Conservation (phyloP, 1,140 invertebrate genomes). For the Sitobion miscanthi region DNA sequence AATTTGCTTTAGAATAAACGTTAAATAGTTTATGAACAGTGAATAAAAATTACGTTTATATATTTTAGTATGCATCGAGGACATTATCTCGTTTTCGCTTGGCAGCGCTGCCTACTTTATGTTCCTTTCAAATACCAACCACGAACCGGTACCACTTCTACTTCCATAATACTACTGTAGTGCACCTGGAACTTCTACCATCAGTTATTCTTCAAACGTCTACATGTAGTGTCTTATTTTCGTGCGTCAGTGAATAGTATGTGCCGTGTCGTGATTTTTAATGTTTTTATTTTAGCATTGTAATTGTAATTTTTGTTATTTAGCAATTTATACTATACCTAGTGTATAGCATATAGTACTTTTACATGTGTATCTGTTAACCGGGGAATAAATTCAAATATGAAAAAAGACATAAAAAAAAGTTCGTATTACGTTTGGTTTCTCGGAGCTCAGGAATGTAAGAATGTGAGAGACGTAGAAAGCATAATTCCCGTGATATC, state of each 20-base stretch:
- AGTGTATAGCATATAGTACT: neutral
- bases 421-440: slow-evolving; percentile 98
- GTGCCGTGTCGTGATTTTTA: neutral
- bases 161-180: neutral
- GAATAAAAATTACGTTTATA: neutral
- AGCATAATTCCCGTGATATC: slow-evolving; percentile 83
- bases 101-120: slow-evolving; percentile 43
- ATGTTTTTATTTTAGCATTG: neutral
- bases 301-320: neutral
- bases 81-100: slow-evolving; percentile 50
- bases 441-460: slow-evolving; percentile 92
- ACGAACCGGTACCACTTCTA: slow-evolving; percentile 51
- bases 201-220: slow-evolving; percentile 44
- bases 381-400: slow-evolving; percentile 52
- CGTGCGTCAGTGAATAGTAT: neutral
- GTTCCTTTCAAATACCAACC: slow-evolving; percentile 45
- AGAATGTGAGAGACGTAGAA: slow-evolving; percentile 82
- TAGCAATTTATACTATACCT: neutral
- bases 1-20: neutral
- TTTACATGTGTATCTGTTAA: neutral
- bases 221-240: neutral
- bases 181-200: slow-evolving; percentile 45
- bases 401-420: slow-evolving; percentile 89
- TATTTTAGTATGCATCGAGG: slow-evolving; percentile 49
- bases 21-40: neutral